Conservation (phyloP, 2,797 vertebrate species). For the Leptoclinus maculatus region DNA sequence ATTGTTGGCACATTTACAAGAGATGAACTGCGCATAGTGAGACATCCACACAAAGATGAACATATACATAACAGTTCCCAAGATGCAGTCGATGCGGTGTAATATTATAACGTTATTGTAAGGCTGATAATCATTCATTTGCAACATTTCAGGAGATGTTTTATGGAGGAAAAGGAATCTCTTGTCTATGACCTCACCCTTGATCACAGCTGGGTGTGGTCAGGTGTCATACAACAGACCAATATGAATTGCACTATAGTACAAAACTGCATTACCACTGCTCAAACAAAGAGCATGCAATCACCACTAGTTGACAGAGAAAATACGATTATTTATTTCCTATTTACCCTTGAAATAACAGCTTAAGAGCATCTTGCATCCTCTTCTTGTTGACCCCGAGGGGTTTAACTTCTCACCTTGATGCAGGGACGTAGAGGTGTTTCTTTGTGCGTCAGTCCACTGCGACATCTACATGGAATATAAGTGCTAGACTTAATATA, state of each 20-base stretch:
- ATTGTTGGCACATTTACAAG: constrained; percentile 54
- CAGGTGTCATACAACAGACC: neutral
- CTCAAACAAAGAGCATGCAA: neutral
- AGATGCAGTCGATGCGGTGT: neutral
- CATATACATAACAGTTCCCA: neutral
- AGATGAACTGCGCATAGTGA: neutral
- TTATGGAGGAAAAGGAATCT: neutral
- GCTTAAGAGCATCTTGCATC: neutral
- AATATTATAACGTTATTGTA: neutral
- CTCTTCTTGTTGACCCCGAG: neutral
- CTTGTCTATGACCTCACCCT: neutral
- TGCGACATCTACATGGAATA: neutral
- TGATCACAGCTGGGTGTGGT: neutral
- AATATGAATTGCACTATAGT: neutral
- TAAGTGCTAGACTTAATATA: neutral
- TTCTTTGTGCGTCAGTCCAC: too few species aligned
- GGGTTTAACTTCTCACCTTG: neutral
- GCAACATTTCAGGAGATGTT: neutral
- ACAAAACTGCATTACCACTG: neutral
- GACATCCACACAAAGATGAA: neutral
- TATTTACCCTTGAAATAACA: neutral
- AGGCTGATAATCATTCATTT: neutral
- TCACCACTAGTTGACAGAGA: neutral
- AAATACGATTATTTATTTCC: neutral
- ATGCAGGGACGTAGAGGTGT: neutral